Conservation (phyloP, 2,888 invertebrate species). For the Eubasilissa splendida region DNA sequence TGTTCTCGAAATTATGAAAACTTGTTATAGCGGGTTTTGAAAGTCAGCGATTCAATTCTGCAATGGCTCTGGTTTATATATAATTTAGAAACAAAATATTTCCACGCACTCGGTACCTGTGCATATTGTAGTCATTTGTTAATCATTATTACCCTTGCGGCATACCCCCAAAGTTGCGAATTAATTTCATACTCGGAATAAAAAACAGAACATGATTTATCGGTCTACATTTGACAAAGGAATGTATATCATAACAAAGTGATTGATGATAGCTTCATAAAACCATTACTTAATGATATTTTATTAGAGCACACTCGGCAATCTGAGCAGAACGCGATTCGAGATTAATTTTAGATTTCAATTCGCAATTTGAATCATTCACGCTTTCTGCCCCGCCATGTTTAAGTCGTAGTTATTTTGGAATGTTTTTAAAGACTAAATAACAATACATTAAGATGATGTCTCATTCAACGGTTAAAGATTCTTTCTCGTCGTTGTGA, state of each 20-base stretch:
- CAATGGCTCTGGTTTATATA: too few relatives aligned
- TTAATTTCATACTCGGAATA: slow-evolving; percentile 1
- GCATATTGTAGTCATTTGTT: too few relatives aligned
- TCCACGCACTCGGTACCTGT: too few relatives aligned
- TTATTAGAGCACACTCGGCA: slow-evolving; percentile 7
- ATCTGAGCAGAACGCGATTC: neutral
- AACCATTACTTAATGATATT: slow-evolving; percentile 15
- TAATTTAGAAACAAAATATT: too few relatives aligned
- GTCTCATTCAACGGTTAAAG: slow-evolving; percentile 3
- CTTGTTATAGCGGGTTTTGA: too few relatives aligned
- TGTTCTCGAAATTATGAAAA: too few relatives aligned
- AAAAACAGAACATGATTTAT: slow-evolving; percentile 27
- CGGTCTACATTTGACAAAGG: neutral
- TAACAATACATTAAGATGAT: neutral
- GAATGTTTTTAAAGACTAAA: too few relatives aligned
- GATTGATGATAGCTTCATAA: slow-evolving; percentile 21
- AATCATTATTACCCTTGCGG: too few relatives aligned
- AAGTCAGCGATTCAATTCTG: too few relatives aligned
- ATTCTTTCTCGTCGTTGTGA: too few relatives aligned
- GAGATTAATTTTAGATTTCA: neutral
- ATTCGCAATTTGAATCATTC: neutral
- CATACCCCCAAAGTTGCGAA: slow-evolving; percentile 1
- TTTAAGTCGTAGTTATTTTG: too few relatives aligned
- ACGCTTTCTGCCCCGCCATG: neutral
- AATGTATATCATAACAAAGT: slow-evolving; percentile 3